Conservation (phyloP, 2,113 vertebrate species). For the Laterallus jamaicensis region DNA sequence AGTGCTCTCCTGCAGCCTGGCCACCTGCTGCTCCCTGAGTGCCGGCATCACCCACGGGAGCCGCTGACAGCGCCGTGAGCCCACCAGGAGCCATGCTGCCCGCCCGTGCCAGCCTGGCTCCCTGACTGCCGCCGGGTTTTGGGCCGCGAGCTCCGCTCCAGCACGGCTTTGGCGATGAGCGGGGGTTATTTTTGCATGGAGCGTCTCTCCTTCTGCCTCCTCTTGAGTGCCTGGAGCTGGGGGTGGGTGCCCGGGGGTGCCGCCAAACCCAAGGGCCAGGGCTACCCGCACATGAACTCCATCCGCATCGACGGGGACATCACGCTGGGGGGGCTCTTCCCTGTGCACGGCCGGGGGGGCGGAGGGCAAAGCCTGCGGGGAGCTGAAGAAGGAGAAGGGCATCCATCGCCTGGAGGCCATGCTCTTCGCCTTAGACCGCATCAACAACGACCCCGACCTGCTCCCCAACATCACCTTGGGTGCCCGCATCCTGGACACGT, state of each 20-base stretch:
- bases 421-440: constrained; percentile 94
- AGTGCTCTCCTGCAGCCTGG: not conserved
- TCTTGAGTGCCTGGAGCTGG: constrained; percentile 77
- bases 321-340: constrained; percentile 93
- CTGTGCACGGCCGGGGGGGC: constrained; percentile 89
- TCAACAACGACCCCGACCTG: constrained; percentile 94
- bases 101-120: not conserved
- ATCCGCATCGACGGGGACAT: constrained; percentile 97
- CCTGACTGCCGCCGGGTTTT: not conserved
- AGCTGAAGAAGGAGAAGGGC: constrained; percentile 96
- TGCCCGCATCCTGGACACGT: constrained; percentile 94
- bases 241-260: constrained; percentile 69
- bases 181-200: constrained; percentile 72
- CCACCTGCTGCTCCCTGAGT: not conserved
- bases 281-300: constrained; percentile 93
- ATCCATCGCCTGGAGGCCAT: constrained; percentile 96
- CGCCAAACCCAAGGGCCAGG: constrained; percentile 87
- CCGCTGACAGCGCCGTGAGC: constrained; percentile 3
- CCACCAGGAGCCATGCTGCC: not conserved
- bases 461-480: constrained; percentile 96
- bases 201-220: constrained; percentile 75
- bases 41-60: not conserved
- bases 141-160: constrained; percentile 27
- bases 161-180: constrained; percentile 70
- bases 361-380: constrained; percentile 91